Conservation (phyloP, 2,888 invertebrate genomes). For the Lasioglossum figueresi region DNA sequence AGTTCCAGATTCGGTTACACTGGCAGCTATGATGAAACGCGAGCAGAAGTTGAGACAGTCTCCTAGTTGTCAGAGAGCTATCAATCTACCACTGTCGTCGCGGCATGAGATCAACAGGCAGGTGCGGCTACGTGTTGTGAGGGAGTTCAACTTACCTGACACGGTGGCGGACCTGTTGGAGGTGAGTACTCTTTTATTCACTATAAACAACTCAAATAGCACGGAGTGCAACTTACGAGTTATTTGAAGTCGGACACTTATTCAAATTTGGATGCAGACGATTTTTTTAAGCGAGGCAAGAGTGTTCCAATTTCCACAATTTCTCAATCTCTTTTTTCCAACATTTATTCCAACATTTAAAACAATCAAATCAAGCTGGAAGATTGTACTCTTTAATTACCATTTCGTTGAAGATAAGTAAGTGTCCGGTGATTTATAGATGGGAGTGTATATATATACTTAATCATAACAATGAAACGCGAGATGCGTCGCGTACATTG, state of each 20-base stretch:
- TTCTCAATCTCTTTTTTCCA: no score
- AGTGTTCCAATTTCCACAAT: no score
- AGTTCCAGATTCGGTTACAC: conserved; percentile 91
- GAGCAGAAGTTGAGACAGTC: conserved; percentile 92
- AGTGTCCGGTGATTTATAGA: no score
- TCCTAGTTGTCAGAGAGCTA: conserved; percentile 92
- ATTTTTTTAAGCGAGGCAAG: no score
- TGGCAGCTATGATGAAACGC: conserved; percentile 92
- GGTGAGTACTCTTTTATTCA: conserved; percentile 71
- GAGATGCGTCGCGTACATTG: neutral
- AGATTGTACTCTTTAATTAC: no score
- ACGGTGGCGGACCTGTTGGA: conserved; percentile 92
- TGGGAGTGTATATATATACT: neutral
- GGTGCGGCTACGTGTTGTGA: conserved; percentile 92
- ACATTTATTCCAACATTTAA: no score
- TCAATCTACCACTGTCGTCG: conserved; percentile 90
- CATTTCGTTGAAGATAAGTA: no score
- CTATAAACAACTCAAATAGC: neutral
- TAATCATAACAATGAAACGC: neutral
- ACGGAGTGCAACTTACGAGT: neutral
- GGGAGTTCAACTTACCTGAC: conserved; percentile 97
- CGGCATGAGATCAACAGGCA: conserved; percentile 91
- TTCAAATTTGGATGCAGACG: no score
- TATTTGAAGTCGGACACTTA: neutral
- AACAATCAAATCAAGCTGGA: no score